Conservation (phyloP, 2,113 vertebrate species). For the Amphilophus citrinellus region DNA sequence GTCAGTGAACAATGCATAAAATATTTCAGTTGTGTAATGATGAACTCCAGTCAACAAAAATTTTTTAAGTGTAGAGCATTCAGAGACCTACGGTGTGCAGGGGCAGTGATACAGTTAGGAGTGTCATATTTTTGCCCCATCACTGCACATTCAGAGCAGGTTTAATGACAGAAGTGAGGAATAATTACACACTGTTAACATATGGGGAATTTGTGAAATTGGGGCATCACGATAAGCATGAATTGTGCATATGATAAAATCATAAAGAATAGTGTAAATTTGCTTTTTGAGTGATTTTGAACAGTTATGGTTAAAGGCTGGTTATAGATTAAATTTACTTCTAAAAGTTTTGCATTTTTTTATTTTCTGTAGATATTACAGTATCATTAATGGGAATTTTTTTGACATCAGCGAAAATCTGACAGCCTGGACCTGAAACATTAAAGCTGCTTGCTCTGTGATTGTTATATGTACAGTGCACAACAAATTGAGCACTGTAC, state of each 20-base stretch:
- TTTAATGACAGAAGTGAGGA: neutral
- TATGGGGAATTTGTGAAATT: no score
- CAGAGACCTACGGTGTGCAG: neutral
- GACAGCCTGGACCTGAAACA: no score
- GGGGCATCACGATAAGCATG: no score
- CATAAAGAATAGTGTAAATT: no score
- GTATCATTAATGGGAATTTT: neutral
- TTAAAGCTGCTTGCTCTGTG: no score
- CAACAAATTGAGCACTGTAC: no score
- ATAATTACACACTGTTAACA: no score
- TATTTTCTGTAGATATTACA: neutral
- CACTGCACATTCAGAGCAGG: slow-evolving; percentile 13
- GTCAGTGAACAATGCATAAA: neutral
- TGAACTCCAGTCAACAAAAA: slow-evolving; percentile 23
- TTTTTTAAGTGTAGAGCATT: neutral
- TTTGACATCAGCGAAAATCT: no score
- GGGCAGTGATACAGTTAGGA: slow-evolving; percentile 35
- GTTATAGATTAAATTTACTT: neutral
- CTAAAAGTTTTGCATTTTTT: neutral
- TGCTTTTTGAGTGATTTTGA: no score
- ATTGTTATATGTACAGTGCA: no score
- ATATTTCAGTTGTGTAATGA: neutral
- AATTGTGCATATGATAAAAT: no score
- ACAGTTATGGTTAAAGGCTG: no score
- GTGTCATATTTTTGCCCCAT: neutral